Base-by-base conservation (phyloP, 2,888 invertebrate species). In the Eristalis tenax region DNA sequence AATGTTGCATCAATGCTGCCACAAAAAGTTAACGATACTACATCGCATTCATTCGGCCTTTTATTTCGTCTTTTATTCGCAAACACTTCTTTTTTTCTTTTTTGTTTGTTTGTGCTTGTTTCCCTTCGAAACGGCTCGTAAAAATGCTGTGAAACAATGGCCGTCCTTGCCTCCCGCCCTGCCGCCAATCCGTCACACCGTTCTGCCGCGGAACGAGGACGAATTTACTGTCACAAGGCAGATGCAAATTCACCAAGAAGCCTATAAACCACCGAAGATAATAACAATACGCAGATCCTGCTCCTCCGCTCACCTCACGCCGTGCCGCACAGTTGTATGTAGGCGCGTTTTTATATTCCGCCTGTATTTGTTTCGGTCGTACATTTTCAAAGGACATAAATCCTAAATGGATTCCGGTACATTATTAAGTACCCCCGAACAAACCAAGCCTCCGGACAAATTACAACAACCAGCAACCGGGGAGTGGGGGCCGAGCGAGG, bases 381-480 rank as follows among this genome's bases (percentile, higher is more conserved):
- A 78, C 78, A 74, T 64, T 74, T 83, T 69, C 64, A 64, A 57
- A 74, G 75, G 75, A 84, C 75, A 84, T 84, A 84, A 84, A 84
- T 84, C 80, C 84, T 75, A 84, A 84, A 84, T 84, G 84, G 84
- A 84, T 80, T 84, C 80, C 66, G 68, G 71, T 80, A 75, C 84
- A 84, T 79, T 84, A 84, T 84, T 75, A 71, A 80, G 75, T 76
- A 83, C 78, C 69, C 69, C 83, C 71, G 59, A 69, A 69, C 50
- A 77, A 73, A 68, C 73, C 57, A 68, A 35, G 61, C 50, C 57
- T 57, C n/a, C 15, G 57, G 50, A 71, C 78, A 78, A 78, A 78
- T 71, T 78, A 78, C 65, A 65, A 22, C 64, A 63, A 28, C 56
- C 56, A 70, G 61, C 61, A 61, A 68, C 50, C 59, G 35, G 35